Evolutionary conservation across 2,797 vertebrate genomes (phyloP).

Genomic region (Chelon labrosus): DNA sequence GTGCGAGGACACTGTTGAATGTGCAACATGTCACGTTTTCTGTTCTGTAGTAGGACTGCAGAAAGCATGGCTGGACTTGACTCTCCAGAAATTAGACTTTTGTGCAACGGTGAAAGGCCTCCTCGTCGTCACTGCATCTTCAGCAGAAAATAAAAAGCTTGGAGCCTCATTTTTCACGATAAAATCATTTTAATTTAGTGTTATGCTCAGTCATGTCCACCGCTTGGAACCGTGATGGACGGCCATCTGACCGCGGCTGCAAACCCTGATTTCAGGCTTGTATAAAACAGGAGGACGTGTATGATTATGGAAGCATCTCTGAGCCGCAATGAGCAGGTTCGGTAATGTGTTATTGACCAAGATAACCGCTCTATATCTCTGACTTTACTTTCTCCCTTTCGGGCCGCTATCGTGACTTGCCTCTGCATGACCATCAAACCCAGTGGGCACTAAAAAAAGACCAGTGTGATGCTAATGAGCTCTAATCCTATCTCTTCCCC

Average conservation of each 20-base stretch:
- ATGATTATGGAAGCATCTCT: conserved; percentile 46
- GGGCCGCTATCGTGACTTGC: background rate
- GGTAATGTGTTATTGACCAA: no score
- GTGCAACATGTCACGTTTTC: no score
- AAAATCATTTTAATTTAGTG: conserved; percentile 36
- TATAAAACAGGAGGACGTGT: conserved; percentile 36
- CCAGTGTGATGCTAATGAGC: conserved; percentile 16
- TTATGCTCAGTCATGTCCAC: conserved; percentile 14
- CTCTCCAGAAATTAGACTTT: no score
- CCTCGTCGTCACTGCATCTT: background rate
- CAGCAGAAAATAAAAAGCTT: conserved; percentile 10
- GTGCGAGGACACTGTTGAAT: no score
- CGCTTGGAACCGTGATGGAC: conserved; percentile 6
- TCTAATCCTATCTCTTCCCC: conserved; percentile 10
- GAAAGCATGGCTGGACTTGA: no score
- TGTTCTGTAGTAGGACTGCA: no score
- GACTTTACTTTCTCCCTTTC: background rate
- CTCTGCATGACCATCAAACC: background rate
- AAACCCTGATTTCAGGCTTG: conserved; percentile 30
- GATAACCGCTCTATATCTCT: background rate
- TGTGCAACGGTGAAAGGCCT: no score
- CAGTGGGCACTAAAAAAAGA: no score
- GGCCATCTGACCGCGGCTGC: background rate
- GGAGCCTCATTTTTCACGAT: conserved; percentile 16
- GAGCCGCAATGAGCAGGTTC: conserved; percentile 5